Evolutionary conservation across 2,888 invertebrate genomes (phyloP).

Genomic region (Aspidiotus rigidus): DNA sequence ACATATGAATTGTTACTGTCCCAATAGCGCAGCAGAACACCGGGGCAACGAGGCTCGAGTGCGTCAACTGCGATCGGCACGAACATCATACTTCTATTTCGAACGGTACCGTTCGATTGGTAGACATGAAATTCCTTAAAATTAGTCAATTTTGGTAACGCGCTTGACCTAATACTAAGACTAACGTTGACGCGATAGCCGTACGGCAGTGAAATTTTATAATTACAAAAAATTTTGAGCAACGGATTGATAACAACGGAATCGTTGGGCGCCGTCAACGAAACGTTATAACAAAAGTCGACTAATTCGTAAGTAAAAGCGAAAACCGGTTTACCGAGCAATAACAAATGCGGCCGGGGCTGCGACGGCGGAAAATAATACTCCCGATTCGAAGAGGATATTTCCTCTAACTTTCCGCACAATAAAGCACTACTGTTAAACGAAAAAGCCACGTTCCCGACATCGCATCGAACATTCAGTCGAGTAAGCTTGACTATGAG

Average conservation of each 20-base stretch:
- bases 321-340: conserved; percentile 55
- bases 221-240: conserved; percentile 50
- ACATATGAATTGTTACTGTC: conserved; percentile 12
- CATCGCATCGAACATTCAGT: conserved; percentile 60
- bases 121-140: background rate
- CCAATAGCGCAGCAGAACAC: conserved; percentile 9
- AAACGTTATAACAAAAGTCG: conserved; percentile 63
- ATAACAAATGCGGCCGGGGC: conserved; percentile 42
- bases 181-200: conserved; percentile 51
- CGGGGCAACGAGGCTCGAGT: conserved; percentile 10
- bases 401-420: conserved; percentile 64
- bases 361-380: conserved; percentile 50
- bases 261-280: conserved; percentile 55
- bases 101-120: background rate
- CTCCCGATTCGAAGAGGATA: conserved; percentile 50
- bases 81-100: background rate
- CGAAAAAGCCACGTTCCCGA: conserved; percentile 52
- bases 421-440: conserved; percentile 43
- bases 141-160: background rate
- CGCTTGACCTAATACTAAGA: background rate
- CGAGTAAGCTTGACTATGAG: conserved; percentile 56
- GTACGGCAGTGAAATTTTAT: conserved; percentile 59
- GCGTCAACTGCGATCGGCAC: background rate
- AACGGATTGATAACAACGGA: conserved; percentile 51
- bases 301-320: conserved; percentile 57